Evolutionary conservation across 1,140 invertebrate genomes (phyloP).

Genomic region (Ooceraea biroi): DNA sequence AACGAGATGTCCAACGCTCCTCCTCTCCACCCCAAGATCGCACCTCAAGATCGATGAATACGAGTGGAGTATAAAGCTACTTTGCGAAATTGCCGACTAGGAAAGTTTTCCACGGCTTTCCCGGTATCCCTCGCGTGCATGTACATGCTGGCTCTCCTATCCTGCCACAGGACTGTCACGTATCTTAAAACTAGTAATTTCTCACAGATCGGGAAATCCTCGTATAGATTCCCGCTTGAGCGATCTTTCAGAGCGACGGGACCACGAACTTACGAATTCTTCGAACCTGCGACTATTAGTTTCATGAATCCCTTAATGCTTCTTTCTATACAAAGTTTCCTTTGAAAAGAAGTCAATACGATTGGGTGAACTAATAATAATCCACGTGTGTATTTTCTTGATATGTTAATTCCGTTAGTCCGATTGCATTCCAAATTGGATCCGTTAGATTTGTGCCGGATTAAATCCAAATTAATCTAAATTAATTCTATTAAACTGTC

Average conservation of each 20-base stretch:
- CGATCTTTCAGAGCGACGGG: not conserved
- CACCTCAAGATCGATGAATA: constrained; percentile 8
- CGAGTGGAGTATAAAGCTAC: constrained; percentile 55
- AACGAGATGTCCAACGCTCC: constrained; percentile 22
- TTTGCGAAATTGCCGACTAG: constrained; percentile 76
- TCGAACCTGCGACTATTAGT: constrained; percentile 1
- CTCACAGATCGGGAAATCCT: constrained; percentile 57
- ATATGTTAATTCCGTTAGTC: too few relatives aligned
- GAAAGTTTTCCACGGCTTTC: constrained; percentile 68
- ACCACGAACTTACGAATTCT: not conserved
- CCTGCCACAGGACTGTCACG: constrained; percentile 58
- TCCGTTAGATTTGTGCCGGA: too few relatives aligned
- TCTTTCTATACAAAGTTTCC: not conserved
- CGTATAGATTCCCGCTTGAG: not conserved
- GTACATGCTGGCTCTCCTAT: constrained; percentile 13
- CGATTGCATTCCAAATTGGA: too few relatives aligned
- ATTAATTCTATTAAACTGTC: not conserved
- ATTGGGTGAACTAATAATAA: too few relatives aligned
- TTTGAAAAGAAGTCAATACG: not conserved
- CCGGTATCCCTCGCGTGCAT: constrained; percentile 17
- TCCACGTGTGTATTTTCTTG: too few relatives aligned
- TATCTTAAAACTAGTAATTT: constrained; percentile 66
- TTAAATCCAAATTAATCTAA: too few relatives aligned
- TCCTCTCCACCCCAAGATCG: not conserved
- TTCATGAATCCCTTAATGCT: not conserved